Conservation (phyloP, 1,140 invertebrate genomes). For the Caenorhabditis briggsae region DNA sequence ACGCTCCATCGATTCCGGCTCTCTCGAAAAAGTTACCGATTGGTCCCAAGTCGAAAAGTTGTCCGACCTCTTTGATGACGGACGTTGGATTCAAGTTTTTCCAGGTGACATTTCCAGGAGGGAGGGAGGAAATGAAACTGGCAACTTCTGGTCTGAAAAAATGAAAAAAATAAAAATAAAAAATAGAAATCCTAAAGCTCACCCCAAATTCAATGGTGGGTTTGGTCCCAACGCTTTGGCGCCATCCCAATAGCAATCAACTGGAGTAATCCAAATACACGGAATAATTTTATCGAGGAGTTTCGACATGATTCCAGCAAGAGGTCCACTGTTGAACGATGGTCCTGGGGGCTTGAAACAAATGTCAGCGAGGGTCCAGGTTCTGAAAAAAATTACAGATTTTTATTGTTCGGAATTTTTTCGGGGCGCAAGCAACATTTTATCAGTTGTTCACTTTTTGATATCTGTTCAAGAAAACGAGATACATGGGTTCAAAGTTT, state of each 20-base stretch:
- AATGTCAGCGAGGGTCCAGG: slow-evolving; percentile 75
- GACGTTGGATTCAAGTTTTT: slow-evolving; percentile 75
- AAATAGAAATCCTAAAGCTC: too few relatives aligned
- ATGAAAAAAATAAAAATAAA: too few relatives aligned
- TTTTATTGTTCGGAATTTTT: too few relatives aligned
- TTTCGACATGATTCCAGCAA: slow-evolving; percentile 68
- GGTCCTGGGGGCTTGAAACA: slow-evolving; percentile 77
- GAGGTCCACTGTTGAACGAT: slow-evolving; percentile 61
- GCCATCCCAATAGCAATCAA: slow-evolving; percentile 99
- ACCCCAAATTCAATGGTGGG: slow-evolving; percentile 61
- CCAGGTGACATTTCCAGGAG: slow-evolving; percentile 76
- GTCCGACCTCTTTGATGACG: slow-evolving; percentile 71
- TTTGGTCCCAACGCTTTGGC: slow-evolving; percentile 84
- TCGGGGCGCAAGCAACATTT: too few relatives aligned
- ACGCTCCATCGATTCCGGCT: slow-evolving; percentile 89
- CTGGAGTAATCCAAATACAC: slow-evolving; percentile 94
- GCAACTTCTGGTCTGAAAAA: slow-evolving; percentile 56
- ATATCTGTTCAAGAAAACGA: too few relatives aligned
- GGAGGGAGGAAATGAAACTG: slow-evolving; percentile 66
- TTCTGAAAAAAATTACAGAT: slow-evolving; percentile 69
- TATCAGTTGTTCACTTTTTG: not conserved
- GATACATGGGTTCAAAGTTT: too few relatives aligned
- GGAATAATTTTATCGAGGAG: slow-evolving; percentile 83
- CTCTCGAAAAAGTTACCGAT: slow-evolving; percentile 70
- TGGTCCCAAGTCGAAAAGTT: slow-evolving; percentile 71